Conservation (phyloP, 2,888 invertebrate species). For the Cataglyphis rosenhaueri region DNA sequence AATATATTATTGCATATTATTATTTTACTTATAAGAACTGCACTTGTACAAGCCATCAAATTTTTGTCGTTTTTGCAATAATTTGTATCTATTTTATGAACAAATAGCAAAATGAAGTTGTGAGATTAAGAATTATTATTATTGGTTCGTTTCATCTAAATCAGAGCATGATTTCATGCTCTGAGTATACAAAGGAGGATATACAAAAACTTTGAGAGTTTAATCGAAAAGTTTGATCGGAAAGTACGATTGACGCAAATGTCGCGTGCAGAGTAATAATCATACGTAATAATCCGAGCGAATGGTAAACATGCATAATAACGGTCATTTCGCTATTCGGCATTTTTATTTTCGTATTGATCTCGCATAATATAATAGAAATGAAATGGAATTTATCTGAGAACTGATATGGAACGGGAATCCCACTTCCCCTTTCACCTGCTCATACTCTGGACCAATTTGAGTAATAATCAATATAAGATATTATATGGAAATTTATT, state of each 20-base stretch:
- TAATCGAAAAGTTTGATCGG: not conserved
- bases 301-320: not conserved
- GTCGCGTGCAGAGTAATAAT: conserved; percentile 3
- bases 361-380: conserved; percentile 46
- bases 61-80: not conserved
- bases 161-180: not conserved
- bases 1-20: not conserved
- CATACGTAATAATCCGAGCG: not conserved
- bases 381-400: conserved; percentile 61
- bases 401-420: not conserved
- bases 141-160: not conserved
- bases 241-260: not conserved
- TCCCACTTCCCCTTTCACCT: not conserved
- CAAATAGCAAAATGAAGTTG: not conserved
- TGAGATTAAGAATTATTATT: not conserved
- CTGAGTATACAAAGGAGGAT: too few species aligned
- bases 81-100: not conserved
- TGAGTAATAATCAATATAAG: conserved; percentile 59
- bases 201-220: not conserved
- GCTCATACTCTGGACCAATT: conserved; percentile 30
- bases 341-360: conserved; percentile 52
- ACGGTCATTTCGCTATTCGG: not conserved
- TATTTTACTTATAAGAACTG: not conserved
- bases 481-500: conserved; percentile 51
- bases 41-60: not conserved